Evolutionary conservation across 37 sponge, comb jelly and placozoan species (phyloP).

Genomic region (Ianthella basta): DNA sequence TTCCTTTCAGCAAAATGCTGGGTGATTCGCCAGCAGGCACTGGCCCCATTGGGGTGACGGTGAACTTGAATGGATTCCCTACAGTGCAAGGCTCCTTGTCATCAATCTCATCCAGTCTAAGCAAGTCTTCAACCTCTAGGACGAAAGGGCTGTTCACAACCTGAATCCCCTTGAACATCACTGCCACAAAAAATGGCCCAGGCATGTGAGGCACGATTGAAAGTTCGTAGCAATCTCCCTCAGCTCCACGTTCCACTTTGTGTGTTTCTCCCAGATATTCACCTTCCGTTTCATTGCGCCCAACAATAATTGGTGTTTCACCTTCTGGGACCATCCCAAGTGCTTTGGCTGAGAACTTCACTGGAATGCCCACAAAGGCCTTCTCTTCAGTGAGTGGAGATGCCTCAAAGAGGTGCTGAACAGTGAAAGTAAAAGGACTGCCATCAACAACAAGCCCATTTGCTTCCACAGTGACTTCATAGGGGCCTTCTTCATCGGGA

Average conservation of each 20-base stretch:
- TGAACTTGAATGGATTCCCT: conserved; percentile 17
- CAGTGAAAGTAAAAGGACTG: neutral
- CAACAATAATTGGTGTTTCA: neutral
- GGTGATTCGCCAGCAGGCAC: neutral
- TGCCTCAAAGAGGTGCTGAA: neutral
- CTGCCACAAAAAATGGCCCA: neutral
- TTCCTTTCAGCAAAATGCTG: neutral
- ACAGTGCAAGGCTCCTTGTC: neutral
- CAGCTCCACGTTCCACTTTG: neutral
- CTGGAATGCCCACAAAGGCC: conserved; percentile 14
- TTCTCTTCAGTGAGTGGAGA: neutral
- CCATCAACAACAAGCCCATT: conserved; percentile 13
- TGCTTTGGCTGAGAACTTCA: neutral
- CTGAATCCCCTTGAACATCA: conserved; percentile 14
- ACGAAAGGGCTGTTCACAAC: conserved; percentile 18
- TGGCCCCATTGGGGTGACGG: neutral
- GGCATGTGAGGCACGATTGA: neutral
- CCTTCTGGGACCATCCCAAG: conserved; percentile 12
- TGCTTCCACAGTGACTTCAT: conserved; percentile 5
- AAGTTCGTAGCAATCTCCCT: neutral
- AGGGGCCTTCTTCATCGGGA: conserved; percentile 27
- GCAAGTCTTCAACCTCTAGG: neutral
- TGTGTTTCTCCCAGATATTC: neutral
- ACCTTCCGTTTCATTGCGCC: neutral
- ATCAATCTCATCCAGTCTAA: neutral